Percentiles rank a stretch among this genome's conserved stretches.
Conservation (phyloP, 2,797 vertebrate genomes). For the Oreortyx pictus region DNA sequence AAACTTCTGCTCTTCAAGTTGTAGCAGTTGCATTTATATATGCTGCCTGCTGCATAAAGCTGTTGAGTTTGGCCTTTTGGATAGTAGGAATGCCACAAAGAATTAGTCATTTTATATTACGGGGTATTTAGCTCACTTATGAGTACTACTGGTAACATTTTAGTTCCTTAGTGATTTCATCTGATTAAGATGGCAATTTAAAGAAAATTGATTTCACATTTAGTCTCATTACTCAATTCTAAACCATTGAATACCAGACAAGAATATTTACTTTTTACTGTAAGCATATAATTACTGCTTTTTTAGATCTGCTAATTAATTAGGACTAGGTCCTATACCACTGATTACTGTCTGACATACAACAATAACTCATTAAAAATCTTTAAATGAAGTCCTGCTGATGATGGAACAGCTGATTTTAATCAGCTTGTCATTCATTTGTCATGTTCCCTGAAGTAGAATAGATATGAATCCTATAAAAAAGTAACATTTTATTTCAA, state of each 20-base stretch:
- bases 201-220: background rate
- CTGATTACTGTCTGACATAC: background rate
- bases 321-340: background rate
- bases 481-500: background rate
- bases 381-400: background rate
- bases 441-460: background rate
- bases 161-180: background rate
- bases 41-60: background rate
- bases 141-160: background rate
- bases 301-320: constrained; percentile 2
- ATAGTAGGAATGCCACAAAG: background rate
- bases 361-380: background rate
- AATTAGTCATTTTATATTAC: background rate
- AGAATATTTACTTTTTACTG: background rate
- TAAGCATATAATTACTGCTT: background rate
- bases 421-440: background rate
- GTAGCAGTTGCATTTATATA: background rate
- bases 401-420: background rate
- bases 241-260: background rate
- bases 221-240: background rate
- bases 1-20: background rate
- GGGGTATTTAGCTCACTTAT: background rate
- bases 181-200: background rate
- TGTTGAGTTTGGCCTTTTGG: background rate
- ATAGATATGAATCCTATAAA: background rate